Base-by-base conservation (phyloP, 2,113 vertebrate species). In the Ptychochromis oligacanthus region DNA sequence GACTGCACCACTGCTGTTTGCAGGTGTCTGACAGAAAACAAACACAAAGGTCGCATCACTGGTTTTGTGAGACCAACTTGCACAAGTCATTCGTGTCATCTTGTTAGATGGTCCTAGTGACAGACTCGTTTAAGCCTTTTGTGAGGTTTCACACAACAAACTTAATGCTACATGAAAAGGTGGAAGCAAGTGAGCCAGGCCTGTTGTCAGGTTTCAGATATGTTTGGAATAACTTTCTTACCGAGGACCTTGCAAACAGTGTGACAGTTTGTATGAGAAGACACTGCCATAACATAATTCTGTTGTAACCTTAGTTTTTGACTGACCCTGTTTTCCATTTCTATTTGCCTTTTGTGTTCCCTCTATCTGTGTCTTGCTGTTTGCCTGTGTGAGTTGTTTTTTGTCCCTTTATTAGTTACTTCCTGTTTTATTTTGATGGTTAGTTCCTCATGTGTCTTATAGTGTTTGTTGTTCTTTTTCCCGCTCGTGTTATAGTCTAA, bases 71-170 rank as follows among this genome's bases (percentile, higher is more conserved):
- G 58, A 46, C 64, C 67, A 76, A 40, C 58, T 75, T 11, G n/a
- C 70, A 22, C 59, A 85, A 55, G 58, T 87, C 86, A 81, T 85
- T 88, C 77, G 49, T 81, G 58, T 83, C 74, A 77, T 87, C 54
- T 74, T 70, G 56, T 55, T 67, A 10, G 79, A n/a, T 74, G 79
- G 31, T 64, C 58, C 76, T 36, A 52, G 49, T 64, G 79, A 82
- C 77, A 31, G 83, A 82, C 70, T 57, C n/a, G 26, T 79, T 82
- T 76, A 54, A 75, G 58, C 7, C 34, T 38, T 22, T 61, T n/a
- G 43, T 55, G 52, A 70, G 28, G 40, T 60, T 77, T 75, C 64
- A 81, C 61, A 76, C 70, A 28, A 31, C 24, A 22, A 52, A 67
- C 59, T 43, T 56, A 15, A 43, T 36, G 75, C 74, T 60, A 28